Base-by-base conservation (phyloP, 2,888 invertebrate species). In the Labia minor region DNA sequence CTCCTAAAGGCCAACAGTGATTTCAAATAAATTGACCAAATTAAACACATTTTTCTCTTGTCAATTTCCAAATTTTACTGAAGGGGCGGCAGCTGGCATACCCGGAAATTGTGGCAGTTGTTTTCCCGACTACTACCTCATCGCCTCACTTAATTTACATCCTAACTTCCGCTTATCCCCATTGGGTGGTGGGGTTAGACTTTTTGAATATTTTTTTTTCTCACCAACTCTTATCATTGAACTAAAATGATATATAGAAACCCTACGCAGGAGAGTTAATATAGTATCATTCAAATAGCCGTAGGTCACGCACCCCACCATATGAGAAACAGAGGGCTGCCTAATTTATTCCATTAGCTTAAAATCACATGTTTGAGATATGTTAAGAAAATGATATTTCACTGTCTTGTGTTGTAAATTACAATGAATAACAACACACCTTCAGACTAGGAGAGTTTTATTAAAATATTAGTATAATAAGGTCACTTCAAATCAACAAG, bases 1-100 rank as follows among this genome's bases (percentile, higher is more conserved):
- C 16, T 14, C 4, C 2, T 49, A 49, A 49, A 49, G 3, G 49
- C 49, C 49, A 49, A 49, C 49, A 4, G 16, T 14, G 49, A 49
- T 49, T 49, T 49, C 49, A 49, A 14, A 49, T 49, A 49, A 49
- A 49, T 49, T 49, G 49, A 49, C 49, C 49, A 49, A 49, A 49
- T 49, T 49, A 49, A 49, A 49, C 49, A 49, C 49, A 49, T 49
- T 49, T 49, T 49, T 49, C 49, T 49, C 49, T 49, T 49, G 49
- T 49, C 49, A 14, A 4, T 4, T 49, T 14, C 26, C 2, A 49
- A 49, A 49, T 49, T 49, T 49, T 14, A 49, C 49, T 49, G n/a
- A 49, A 49, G 49, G 49, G 49, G 49, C 14, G 49, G 49, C 49
- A 49, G 49, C 49, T 49, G 49, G 49, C 16, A 10, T 14, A 2